phyloP scores from a whole-genome alignment of 2,797 vertebrate species.

The Acropternis orthonyx region DNA sequence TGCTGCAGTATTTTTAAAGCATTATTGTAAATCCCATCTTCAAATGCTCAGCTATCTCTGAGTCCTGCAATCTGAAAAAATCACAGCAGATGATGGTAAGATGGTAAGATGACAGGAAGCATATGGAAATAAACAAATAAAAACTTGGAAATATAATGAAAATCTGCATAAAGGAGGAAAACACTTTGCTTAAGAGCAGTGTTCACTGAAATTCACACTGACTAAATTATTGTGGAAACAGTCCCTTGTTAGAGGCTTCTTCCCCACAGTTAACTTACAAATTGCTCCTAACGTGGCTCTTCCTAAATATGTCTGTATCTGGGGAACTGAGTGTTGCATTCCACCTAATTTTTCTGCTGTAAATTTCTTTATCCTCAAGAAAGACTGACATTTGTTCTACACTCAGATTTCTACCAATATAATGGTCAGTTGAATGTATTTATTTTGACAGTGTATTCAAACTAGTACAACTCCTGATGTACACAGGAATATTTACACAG shows the following conservation, averaged over 20 bases:
- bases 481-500: background rate
- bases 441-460: background rate
- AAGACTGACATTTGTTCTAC: background rate
- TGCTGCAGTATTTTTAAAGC: constrained; percentile 27
- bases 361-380: background rate
- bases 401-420: background rate
- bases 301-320: background rate
- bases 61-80: background rate
- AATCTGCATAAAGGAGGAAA: background rate
- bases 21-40: constrained; percentile 24
- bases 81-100: background rate
- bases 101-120: background rate
- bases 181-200: background rate
- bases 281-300: background rate
- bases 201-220: background rate
- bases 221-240: background rate
- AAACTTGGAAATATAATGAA: background rate
- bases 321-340: background rate
- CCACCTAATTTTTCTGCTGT: background rate
- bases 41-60: background rate
- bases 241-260: background rate
- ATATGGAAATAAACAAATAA: background rate
- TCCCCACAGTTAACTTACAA: background rate
- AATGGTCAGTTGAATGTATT: background rate
- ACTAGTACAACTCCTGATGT: background rate